Conservation (phyloP, 1,140 invertebrate genomes). For the Cardiocondyla obscurior region DNA sequence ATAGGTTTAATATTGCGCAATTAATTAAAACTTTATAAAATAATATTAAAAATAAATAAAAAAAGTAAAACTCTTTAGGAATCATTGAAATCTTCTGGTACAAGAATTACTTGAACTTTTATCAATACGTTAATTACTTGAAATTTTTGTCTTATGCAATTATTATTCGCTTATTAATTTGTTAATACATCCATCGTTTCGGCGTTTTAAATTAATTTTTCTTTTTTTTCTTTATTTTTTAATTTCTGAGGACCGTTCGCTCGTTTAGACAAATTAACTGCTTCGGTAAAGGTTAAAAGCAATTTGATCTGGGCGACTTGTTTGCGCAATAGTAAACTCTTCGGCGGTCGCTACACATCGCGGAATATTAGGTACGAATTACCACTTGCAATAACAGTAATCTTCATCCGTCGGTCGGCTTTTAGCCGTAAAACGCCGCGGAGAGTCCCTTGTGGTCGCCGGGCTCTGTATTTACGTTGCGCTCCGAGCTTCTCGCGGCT, state of each 20-base stretch:
- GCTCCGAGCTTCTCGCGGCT: slow-evolving; percentile 41
- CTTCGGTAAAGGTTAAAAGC: slow-evolving; percentile 28
- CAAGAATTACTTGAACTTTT: not conserved
- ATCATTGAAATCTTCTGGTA: not conserved
- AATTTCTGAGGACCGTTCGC: not conserved
- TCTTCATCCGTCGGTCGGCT: slow-evolving; percentile 52
- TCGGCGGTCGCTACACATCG: slow-evolving; percentile 31
- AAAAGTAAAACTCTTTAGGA: not conserved
- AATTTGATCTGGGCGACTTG: slow-evolving; percentile 33
- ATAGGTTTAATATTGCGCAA: not conserved
- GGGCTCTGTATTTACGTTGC: slow-evolving; percentile 54
- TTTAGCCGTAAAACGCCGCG: slow-evolving; percentile 54
- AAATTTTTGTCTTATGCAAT: not conserved
- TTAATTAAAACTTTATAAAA: not conserved
- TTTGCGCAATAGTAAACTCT: slow-evolving; percentile 30
- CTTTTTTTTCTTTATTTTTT: not conserved
- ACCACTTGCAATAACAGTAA: slow-evolving; percentile 66
- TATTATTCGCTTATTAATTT: not conserved
- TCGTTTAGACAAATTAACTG: not conserved
- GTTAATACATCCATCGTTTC: too few relatives aligned
- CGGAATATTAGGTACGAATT: slow-evolving; percentile 64
- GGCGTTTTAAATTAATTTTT: too few relatives aligned
- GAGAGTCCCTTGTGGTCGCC: slow-evolving; percentile 16
- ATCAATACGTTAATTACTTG: not conserved
- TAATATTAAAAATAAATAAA: not conserved